These are phyloP conservation scores for Penaeus indicus DNA, from an alignment of 1,140 invertebrate genomes.

Conservation along the genomic window DNA sequence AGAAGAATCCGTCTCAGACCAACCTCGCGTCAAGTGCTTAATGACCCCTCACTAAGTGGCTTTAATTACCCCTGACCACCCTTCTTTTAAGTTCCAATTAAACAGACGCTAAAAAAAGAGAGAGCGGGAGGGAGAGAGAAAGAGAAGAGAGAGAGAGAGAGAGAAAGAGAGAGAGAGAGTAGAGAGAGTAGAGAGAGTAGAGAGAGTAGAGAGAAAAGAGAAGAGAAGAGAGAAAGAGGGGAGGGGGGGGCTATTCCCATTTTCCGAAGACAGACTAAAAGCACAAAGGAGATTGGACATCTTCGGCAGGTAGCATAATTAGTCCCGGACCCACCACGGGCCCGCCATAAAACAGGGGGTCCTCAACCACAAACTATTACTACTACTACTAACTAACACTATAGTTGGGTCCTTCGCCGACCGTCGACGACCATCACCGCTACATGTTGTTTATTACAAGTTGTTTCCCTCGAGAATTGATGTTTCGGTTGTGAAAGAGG, in stretches of 20 bases:
- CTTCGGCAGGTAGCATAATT: slow-evolving; percentile 39
- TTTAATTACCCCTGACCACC: slow-evolving; percentile 10
- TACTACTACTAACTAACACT: background rate
- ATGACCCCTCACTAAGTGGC: slow-evolving; percentile 34
- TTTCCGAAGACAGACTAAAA: background rate
- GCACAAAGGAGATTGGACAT: background rate
- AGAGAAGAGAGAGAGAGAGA: no score
- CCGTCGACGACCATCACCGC: background rate
- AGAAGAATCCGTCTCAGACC: background rate
- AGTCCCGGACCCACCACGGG: background rate
- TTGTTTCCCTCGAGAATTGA: no score
- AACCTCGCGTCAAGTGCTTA: background rate
- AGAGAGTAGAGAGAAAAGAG: no score
- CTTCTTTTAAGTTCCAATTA: slow-evolving; percentile 31
- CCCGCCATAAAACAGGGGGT: slow-evolving; percentile 2
- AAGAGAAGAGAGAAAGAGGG: no score
- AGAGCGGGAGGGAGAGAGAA: no score
- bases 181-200: no score
- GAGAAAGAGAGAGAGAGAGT: no score
- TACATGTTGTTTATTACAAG: background rate
- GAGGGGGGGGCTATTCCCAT: background rate
- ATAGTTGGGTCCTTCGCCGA: no score
- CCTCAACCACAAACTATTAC: background rate
- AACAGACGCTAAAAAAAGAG: background rate
- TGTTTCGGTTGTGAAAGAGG: no score